Evolutionary conservation across 2,113 vertebrate genomes (phyloP).

Genomic region (Lutjanus erythropterus): DNA sequence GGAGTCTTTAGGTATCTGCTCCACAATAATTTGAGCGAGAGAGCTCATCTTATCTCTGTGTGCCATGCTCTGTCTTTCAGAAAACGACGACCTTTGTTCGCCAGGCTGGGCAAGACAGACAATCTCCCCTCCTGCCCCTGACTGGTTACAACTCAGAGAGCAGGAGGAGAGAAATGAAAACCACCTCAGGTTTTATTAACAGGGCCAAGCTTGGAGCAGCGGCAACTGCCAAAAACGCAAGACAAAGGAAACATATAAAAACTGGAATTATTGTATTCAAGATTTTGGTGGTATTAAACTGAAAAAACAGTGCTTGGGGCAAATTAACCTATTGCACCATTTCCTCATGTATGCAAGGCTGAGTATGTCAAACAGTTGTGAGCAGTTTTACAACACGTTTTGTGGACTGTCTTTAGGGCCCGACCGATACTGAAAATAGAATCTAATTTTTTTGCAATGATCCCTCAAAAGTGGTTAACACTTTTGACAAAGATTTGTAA

Average conservation of each 20-base stretch:
- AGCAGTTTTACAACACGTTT: too few relatives aligned
- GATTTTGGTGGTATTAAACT: constrained; percentile 12
- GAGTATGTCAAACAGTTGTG: too few relatives aligned
- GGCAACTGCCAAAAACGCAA: constrained; percentile 42
- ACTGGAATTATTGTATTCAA: not conserved
- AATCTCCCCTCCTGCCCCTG: constrained; percentile 34
- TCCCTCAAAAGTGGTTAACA: too few relatives aligned
- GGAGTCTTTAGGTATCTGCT: constrained; percentile 56
- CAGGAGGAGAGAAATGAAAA: constrained; percentile 31
- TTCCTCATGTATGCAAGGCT: not conserved
- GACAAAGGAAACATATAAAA: constrained; percentile 33
- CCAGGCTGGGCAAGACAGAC: constrained; percentile 41
- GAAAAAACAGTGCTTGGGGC: not conserved
- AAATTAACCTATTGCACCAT: not conserved
- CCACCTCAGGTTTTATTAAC: constrained; percentile 43
- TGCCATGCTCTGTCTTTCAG: constrained; percentile 64
- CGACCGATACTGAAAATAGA: too few relatives aligned
- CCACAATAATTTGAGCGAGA: constrained; percentile 45
- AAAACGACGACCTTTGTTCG: constrained; percentile 75
- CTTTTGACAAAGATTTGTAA: too few relatives aligned
- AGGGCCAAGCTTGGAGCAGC: constrained; percentile 20
- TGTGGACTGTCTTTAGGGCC: too few relatives aligned
- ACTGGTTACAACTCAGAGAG: constrained; percentile 36
- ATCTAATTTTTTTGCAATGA: too few relatives aligned
- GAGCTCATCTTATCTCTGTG: constrained; percentile 69